Evolutionary conservation across 2,888 invertebrate genomes (phyloP), one percentile per base, ranked within the genome.

Genomic region (Azorinus chamasolen): DNA sequence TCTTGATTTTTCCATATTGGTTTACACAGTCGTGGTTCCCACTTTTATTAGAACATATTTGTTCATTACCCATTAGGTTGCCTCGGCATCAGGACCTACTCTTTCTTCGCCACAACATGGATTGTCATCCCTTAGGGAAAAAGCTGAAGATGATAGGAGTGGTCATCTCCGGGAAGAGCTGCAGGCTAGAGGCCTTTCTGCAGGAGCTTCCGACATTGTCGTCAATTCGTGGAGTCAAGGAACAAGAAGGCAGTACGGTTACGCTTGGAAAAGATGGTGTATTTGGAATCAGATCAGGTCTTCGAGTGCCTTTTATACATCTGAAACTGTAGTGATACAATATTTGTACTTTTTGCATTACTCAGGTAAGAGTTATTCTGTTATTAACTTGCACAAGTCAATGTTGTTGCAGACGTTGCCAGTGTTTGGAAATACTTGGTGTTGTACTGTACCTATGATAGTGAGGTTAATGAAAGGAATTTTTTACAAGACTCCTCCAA

Each of bases 21-120:
- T 37, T 14, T 59, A 62, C 70, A n/a, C 81, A 79, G 45, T 18
- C 54, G 32, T 81, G 76, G 77, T 83, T 76, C 71, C 68, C 81
- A 37, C 12, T 70, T 16, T 12, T 79, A 12, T 51, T 69, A 12
- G 46, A 59, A 24, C 39, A 45, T 41, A 32, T 75, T 16, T 27
- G 45, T 59, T 65, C 69, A 57, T 48, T 59, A 58, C 82, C 78
- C 55, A 39, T 69, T 39, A 75, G 72, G 32, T 25, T 76, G n/a
- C 72, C 71, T n/a, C 12, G 74, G 22, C 74, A 73, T 61, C 43
- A 22, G 39, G 73, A 79, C 32, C 39, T 82, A 6, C 37, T 75
- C 18, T 43, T 39, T 1, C 27, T 71, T 27, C 25, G 57, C 2
- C 62, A 65, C 45, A 54, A 51, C 25, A 22, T 41, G 1, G n/a